These are phyloP conservation scores for Helicoverpa zea DNA, from an alignment of 1,140 invertebrate species.

Conservation along the genomic window DNA sequence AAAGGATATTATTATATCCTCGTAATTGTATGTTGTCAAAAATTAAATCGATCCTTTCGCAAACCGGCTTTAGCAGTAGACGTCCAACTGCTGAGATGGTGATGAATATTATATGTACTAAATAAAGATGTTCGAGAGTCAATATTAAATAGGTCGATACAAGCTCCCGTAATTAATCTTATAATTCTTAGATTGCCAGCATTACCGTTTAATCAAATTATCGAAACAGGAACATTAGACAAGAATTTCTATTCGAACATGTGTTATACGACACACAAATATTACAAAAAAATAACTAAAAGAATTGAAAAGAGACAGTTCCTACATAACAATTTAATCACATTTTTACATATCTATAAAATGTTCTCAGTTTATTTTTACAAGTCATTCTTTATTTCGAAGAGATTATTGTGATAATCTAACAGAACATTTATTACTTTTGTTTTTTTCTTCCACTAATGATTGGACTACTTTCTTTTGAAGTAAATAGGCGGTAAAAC, in stretches of 20 bases:
- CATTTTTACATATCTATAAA: conserved; percentile 29
- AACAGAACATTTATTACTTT: conserved; percentile 16
- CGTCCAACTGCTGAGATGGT: too few relatives aligned
- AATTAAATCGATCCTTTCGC: too few relatives aligned
- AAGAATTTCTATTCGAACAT: background rate
- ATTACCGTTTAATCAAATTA: background rate
- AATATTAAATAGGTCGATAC: too few relatives aligned
- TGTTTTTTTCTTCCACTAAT: conserved; percentile 8
- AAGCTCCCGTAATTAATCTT: too few relatives aligned
- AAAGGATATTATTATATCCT: too few relatives aligned
- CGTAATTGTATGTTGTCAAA: too few relatives aligned
- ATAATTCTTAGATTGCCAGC: background rate
- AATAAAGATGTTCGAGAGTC: too few relatives aligned
- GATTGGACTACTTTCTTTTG: conserved; percentile 13
- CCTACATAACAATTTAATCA: background rate
- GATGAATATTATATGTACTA: too few relatives aligned
- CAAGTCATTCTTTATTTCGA: conserved; percentile 1
- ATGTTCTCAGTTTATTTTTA: background rate
- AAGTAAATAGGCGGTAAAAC: background rate
- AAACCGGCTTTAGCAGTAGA: too few relatives aligned
- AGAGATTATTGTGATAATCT: conserved; percentile 14
- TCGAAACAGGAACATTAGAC: background rate
- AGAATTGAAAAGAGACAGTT: background rate
- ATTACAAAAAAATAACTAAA: background rate
- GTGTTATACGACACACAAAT: conserved; percentile 3